Conservation (phyloP, 2,797 vertebrate species). For the Podarcis siculus region DNA sequence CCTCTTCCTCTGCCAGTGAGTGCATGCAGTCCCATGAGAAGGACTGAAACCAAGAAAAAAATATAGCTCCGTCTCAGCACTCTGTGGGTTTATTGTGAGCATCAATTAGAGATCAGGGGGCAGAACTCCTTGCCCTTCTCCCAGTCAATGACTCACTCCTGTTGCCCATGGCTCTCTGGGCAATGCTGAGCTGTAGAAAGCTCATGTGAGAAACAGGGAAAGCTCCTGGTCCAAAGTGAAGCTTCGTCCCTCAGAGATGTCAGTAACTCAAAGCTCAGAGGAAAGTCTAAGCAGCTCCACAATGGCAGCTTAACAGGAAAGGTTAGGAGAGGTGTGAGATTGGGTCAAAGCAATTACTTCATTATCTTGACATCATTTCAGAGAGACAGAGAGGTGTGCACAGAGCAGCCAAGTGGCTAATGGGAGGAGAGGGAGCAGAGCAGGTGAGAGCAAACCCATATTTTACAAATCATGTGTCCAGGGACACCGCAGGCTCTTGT, state of each 20-base stretch:
- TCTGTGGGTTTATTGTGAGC: too few species aligned
- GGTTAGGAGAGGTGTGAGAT: constrained; percentile 14
- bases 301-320: background rate
- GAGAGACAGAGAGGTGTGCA: background rate
- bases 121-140: background rate
- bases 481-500: background rate
- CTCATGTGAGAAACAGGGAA: background rate
- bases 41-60: too few species aligned
- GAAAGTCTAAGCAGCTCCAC: background rate
- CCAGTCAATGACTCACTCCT: background rate
- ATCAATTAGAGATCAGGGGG: background rate
- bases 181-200: background rate
- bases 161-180: background rate
- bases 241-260: background rate
- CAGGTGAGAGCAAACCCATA: background rate
- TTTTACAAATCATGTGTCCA: background rate
- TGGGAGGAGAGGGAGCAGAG: too few species aligned
- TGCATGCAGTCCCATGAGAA: too few species aligned
- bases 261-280: background rate
- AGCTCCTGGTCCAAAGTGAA: background rate
- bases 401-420: background rate
- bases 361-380: background rate
- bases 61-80: too few species aligned
- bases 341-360: constrained; percentile 13
- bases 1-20: too few species aligned